Percentiles rank a stretch among this genome's conserved stretches.
These are phyloP conservation scores for Tyrophagus putrescentiae DNA, from an alignment of 1,140 invertebrate species.

Conservation along the genomic window DNA sequence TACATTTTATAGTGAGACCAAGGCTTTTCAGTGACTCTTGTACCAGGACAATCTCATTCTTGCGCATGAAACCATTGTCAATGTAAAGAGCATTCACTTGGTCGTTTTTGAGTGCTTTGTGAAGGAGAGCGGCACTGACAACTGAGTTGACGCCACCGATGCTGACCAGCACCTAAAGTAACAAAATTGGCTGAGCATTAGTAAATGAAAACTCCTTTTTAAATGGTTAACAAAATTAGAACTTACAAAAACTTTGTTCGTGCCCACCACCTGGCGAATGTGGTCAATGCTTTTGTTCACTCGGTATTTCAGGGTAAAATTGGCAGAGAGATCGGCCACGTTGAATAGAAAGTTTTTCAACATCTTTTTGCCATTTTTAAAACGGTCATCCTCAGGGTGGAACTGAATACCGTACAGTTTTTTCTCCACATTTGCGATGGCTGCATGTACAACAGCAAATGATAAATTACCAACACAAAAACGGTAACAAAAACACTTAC, in stretches of 20 bases:
- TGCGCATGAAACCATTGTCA: conserved; percentile 97
- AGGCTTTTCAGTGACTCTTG: conserved; percentile 63
- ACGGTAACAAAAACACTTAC: conserved; percentile 31
- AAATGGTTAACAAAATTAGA: conserved; percentile 26
- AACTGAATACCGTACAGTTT: conserved; percentile 90
- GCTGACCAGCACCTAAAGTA: conserved; percentile 64
- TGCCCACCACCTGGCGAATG: conserved; percentile 73
- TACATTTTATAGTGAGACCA: conserved; percentile 71
- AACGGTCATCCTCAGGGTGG: conserved; percentile 91
- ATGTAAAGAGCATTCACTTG: conserved; percentile 94
- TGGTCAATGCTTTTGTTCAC: conserved; percentile 79
- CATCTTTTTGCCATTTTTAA: conserved; percentile 75
- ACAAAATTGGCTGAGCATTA: background rate
- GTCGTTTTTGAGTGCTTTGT: conserved; percentile 69
- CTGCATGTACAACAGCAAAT: conserved; percentile 46
- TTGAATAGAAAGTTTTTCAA: conserved; percentile 92
- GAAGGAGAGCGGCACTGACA: conserved; percentile 85
- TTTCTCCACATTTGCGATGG: conserved; percentile 76
- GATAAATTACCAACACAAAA: conserved; percentile 31
- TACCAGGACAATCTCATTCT: conserved; percentile 72
- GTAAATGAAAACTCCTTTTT: conserved; percentile 1
- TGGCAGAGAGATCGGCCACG: conserved; percentile 64
- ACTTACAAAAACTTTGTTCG: conserved; percentile 82
- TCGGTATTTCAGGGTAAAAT: conserved; percentile 74
- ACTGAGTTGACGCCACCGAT: conserved; percentile 97